Conservation (phyloP, 2,797 vertebrate species). For the Sphenodon punctatus region DNA sequence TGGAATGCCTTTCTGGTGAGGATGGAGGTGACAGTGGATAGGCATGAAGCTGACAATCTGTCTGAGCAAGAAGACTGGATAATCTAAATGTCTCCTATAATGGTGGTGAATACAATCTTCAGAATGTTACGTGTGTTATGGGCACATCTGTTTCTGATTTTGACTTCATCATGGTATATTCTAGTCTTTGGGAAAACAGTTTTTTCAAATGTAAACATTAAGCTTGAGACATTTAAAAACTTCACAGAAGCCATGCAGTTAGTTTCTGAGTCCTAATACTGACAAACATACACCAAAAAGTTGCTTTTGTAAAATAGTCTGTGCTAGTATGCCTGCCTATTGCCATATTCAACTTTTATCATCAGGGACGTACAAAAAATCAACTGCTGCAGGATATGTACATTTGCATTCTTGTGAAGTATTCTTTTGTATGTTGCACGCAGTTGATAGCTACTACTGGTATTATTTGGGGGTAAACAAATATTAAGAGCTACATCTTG, state of each 20-base stretch:
- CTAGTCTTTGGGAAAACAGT: background rate
- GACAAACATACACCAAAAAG: rapidly evolving
- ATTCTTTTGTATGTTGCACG: background rate
- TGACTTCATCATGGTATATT: background rate
- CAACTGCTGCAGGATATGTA: background rate
- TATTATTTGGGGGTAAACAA: background rate
- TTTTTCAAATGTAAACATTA: background rate
- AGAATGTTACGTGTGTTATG: background rate
- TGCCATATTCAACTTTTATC: background rate
- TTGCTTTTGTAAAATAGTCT: background rate
- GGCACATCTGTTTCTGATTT: rapidly evolving
- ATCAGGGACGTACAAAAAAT: background rate
- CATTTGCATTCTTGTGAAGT: background rate
- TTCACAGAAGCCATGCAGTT: background rate
- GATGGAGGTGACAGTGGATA: background rate
- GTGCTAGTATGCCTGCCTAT: background rate
- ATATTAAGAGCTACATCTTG: background rate
- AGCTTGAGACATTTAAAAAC: background rate
- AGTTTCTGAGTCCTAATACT: background rate
- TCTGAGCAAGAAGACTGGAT: too few species aligned
- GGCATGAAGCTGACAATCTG: background rate
- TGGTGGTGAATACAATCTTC: background rate
- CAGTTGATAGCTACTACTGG: too few species aligned
- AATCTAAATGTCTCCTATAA: background rate
- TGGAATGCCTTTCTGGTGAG: background rate